A percentile compares a stretch with the other conserved stretches of the same genome.
These are phyloP conservation scores for Physeter macrocephalus DNA, from an alignment of 2,113 vertebrate genomes.

Conservation along the genomic window DNA sequence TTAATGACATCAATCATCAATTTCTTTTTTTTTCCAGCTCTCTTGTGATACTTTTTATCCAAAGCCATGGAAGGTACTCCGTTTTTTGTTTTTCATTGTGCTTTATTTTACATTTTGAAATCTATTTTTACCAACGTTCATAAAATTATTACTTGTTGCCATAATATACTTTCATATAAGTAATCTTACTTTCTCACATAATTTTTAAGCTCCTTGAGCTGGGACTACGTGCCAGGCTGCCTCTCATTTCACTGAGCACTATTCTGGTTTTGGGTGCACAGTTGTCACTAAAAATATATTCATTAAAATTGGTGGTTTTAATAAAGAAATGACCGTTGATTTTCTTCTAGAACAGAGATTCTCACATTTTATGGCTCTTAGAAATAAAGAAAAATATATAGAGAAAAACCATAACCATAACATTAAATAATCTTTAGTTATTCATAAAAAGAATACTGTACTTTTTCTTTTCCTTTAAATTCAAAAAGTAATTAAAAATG, in stretches of 20 bases:
- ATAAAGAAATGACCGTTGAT: background rate
- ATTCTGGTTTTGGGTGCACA: background rate
- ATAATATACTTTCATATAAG: background rate
- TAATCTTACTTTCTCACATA: background rate
- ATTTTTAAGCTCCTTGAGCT: background rate
- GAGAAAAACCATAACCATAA: background rate
- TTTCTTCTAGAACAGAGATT: background rate
- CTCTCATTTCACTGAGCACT: background rate
- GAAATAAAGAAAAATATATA: background rate
- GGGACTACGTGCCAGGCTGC: background rate
- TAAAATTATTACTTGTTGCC: background rate
- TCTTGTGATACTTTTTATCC: background rate
- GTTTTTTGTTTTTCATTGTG: background rate
- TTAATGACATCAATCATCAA: background rate
- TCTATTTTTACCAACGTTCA: background rate
- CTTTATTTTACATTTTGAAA: background rate
- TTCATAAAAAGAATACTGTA: background rate
- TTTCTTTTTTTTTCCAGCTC: background rate
- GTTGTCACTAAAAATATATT: background rate
- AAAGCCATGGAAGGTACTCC: background rate
- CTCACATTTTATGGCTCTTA: background rate
- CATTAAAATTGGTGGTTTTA: background rate
- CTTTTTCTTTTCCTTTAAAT: background rate
- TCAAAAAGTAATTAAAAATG: background rate
- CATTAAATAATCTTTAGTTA: background rate